Percentiles rank a stretch among this genome's conserved stretches.
These are phyloP conservation scores for Catostomus latipinnis DNA, from an alignment of 2,797 vertebrate genomes.

Conservation along the genomic window DNA sequence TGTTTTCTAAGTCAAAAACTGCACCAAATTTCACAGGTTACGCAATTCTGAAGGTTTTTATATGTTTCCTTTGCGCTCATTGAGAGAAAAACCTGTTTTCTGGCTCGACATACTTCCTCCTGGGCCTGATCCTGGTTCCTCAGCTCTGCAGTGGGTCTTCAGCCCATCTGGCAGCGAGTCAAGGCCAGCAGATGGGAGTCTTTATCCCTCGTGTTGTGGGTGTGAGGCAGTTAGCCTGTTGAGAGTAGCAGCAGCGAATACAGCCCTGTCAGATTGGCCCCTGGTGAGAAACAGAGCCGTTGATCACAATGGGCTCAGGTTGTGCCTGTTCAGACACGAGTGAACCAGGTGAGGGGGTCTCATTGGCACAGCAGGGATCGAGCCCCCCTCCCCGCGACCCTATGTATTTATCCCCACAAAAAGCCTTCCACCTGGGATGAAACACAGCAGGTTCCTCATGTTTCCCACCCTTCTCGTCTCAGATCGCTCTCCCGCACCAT, in stretches of 20 bases:
- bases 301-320: constrained; percentile 49
- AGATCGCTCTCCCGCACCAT: neutral
- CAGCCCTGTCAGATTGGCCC: constrained; percentile 53
- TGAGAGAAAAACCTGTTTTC: neutral
- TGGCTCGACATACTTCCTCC: neutral
- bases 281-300: constrained; percentile 56
- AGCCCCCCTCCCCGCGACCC: constrained; percentile 44
- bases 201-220: constrained; percentile 56
- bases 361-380: constrained; percentile 68
- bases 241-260: constrained; percentile 42
- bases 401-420: constrained; percentile 31
- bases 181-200: constrained; percentile 78
- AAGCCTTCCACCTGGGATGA: constrained; percentile 49
- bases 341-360: constrained; percentile 77
- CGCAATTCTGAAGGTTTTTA: constrained; percentile 24
- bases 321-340: constrained; percentile 81
- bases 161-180: constrained; percentile 70
- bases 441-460: constrained; percentile 47
- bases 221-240: constrained; percentile 54
- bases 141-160: constrained; percentile 50
- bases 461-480: constrained; percentile 50
- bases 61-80: constrained; percentile 13
- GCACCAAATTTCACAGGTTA: constrained; percentile 10
- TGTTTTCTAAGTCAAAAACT: constrained; percentile 8
- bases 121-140: constrained; percentile 24